Evolutionary conservation across 2,888 invertebrate species (phyloP).

Genomic region (Idaea straminata): DNA sequence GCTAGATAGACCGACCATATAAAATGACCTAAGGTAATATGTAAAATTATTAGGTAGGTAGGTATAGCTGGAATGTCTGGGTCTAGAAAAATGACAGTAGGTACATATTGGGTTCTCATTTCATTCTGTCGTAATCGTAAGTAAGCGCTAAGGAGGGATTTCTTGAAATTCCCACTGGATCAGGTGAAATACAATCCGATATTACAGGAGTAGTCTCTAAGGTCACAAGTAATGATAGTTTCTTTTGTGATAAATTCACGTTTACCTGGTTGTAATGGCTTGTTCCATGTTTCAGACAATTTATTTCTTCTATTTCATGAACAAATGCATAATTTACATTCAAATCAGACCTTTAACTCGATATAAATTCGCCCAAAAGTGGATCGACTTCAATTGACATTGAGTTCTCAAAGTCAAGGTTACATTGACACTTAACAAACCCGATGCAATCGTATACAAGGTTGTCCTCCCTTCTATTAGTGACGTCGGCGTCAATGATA

Average conservation of each 20-base stretch:
- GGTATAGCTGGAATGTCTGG: not conserved
- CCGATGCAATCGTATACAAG: not conserved
- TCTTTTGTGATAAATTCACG: not conserved
- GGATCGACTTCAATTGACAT: not conserved
- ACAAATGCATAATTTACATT: not conserved
- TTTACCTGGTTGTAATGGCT: constrained; percentile 21
- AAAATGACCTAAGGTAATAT: too few relatives aligned
- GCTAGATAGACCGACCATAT: too few relatives aligned
- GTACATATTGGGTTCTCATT: not conserved
- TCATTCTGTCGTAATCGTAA: not conserved
- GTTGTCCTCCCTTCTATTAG: not conserved
- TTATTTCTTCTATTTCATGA: too few relatives aligned
- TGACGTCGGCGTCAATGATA: not conserved
- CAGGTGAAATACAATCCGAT: not conserved
- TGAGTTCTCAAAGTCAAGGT: not conserved
- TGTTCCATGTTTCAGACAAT: constrained; percentile 10
- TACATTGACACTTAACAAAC: not conserved
- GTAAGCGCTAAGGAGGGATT: not conserved
- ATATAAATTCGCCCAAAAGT: not conserved
- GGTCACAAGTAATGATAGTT: not conserved
- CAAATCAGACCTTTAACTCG: not conserved
- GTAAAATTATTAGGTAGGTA: too few relatives aligned
- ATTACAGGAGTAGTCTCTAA: too few relatives aligned
- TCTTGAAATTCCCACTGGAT: not conserved
- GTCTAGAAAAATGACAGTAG: not conserved